Evolutionary conservation across 2,113 vertebrate species (phyloP).

Genomic region (Capra hircus): DNA sequence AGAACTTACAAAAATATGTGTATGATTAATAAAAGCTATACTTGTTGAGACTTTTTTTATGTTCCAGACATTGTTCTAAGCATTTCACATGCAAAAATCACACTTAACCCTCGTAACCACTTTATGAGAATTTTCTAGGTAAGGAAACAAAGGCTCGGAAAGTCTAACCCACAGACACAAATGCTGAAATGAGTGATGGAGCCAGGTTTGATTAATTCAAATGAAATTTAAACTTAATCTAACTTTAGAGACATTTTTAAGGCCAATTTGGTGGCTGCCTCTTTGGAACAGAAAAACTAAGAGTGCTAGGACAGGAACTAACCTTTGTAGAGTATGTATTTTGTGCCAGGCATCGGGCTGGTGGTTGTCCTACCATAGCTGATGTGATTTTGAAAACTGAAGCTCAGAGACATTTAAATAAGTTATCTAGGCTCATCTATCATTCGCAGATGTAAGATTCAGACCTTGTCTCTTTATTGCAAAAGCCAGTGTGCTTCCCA

Average conservation of each 20-base stretch:
- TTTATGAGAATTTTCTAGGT: not conserved
- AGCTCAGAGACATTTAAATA: not conserved
- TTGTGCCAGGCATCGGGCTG: not conserved
- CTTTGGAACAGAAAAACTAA: not conserved
- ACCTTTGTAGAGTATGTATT: not conserved
- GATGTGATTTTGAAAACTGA: not conserved
- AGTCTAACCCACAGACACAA: not conserved
- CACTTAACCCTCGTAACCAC: not conserved
- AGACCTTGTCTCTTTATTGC: not conserved
- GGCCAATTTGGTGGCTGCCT: not conserved
- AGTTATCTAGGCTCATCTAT: not conserved
- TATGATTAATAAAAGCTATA: not conserved
- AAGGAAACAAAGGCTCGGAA: not conserved
- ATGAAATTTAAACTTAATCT: not conserved
- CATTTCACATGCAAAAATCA: not conserved
- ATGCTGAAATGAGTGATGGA: not conserved
- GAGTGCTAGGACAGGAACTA: not conserved
- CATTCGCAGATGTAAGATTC: not conserved
- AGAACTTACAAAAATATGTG: not conserved
- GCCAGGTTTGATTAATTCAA: not conserved
- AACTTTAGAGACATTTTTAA: not conserved
- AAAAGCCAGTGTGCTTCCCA: not conserved
- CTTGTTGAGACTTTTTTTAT: not conserved
- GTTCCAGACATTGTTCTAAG: not conserved
- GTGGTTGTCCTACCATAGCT: not conserved